phyloP scores from a whole-genome alignment of 2,113 vertebrate species.

The Semicossyphus pulcher region DNA sequence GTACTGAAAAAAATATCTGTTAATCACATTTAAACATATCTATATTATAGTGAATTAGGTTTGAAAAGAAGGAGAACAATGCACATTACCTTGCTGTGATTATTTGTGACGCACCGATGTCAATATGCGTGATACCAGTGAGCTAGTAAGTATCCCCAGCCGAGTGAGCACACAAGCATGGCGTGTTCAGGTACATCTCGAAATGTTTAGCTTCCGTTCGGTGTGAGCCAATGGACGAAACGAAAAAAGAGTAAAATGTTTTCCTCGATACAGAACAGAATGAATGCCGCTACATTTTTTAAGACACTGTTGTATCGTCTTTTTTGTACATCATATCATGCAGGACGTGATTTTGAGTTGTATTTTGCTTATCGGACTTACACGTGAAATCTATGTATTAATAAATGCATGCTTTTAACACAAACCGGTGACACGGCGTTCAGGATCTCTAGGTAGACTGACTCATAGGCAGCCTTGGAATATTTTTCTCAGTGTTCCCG shows the following conservation, averaged over 20 bases:
- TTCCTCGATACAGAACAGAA: no score
- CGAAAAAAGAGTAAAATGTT: no score
- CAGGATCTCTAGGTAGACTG: background rate
- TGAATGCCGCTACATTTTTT: no score
- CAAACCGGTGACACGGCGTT: no score
- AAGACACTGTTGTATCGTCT: no score
- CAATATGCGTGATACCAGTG: background rate
- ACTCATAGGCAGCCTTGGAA: background rate
- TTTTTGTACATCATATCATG: no score
- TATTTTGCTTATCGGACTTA: no score
- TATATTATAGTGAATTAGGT: rapidly evolving
- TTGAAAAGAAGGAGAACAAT: background rate
- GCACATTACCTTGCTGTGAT: conserved; percentile 46
- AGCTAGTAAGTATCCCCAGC: background rate
- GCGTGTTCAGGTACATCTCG: conserved; percentile 20
- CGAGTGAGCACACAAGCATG: conserved; percentile 26
- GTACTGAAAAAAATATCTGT: background rate
- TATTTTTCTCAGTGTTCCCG: background rate
- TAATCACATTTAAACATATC: rapidly evolving
- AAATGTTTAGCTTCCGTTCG: background rate
- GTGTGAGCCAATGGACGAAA: background rate
- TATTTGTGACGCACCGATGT: background rate
- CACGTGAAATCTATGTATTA: no score
- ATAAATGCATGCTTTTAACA: no score
- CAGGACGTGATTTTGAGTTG: no score